Evolutionary conservation across 2,113 vertebrate species (phyloP).

Genomic region (Mormyrus lacerda): DNA sequence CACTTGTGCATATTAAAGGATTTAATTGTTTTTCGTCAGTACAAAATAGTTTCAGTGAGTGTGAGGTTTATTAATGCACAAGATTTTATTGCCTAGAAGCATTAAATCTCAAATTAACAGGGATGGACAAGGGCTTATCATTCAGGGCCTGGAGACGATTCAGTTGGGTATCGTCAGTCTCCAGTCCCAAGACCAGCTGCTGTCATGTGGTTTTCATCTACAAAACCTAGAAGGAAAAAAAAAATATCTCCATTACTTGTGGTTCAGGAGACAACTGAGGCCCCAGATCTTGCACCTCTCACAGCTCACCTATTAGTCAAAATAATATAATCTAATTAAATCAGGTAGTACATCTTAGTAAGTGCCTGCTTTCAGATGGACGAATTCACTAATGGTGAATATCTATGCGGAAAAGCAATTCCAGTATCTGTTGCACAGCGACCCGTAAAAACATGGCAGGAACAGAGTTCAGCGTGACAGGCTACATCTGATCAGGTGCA

Average conservation of each 20-base stretch:
- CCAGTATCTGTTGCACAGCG: background rate
- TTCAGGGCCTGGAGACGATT: background rate
- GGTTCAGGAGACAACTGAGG: background rate
- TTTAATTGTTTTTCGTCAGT: background rate
- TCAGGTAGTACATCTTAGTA: background rate
- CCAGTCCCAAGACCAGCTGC: no score
- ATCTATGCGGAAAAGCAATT: constrained; percentile 3
- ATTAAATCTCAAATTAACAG: constrained; percentile 1
- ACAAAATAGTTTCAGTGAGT: background rate
- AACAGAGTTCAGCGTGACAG: background rate
- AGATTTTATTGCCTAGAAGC: background rate
- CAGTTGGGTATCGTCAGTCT: background rate
- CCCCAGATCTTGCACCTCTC: background rate
- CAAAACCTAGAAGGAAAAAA: background rate
- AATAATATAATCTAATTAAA: constrained; percentile 15
- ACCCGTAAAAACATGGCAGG: background rate
- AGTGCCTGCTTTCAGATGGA: background rate
- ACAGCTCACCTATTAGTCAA: background rate
- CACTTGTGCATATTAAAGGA: background rate
- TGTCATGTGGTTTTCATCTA: background rate
- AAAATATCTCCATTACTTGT: background rate
- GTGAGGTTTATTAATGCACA: background rate
- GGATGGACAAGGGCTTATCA: background rate
- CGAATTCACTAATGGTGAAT: background rate
- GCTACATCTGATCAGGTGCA: background rate